Evolutionary conservation across 2,888 invertebrate species (phyloP).

Genomic region (Drosophila picticornis): DNA sequence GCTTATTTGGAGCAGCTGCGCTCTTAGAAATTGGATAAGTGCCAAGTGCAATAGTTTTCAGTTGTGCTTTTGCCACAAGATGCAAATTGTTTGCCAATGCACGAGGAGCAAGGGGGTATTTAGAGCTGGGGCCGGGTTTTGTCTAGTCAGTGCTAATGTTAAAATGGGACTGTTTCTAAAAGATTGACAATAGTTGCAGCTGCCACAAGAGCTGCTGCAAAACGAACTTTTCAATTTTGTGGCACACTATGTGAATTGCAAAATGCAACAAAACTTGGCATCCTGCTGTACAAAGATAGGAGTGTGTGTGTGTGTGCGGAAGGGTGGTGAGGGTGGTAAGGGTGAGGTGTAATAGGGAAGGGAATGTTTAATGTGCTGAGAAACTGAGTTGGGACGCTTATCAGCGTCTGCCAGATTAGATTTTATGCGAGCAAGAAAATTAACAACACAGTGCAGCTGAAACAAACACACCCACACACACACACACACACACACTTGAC

Average conservation of each 20-base stretch:
- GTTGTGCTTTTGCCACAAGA: conserved; percentile 13
- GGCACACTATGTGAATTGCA: conserved; percentile 13
- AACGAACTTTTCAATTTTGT: conserved; percentile 15
- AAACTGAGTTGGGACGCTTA: conserved; percentile 4
- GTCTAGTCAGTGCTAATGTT: conserved; percentile 36
- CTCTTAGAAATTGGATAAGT: conserved; percentile 29
- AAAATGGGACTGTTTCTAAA: conserved; percentile 26
- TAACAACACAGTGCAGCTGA: not conserved
- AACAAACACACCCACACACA: not conserved
- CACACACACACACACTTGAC: too few relatives aligned
- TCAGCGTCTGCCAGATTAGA: conserved; percentile 5
- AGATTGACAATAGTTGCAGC: conserved; percentile 46
- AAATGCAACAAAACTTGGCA: conserved; percentile 3
- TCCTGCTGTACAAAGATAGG: not conserved
- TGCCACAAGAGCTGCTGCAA: conserved; percentile 3
- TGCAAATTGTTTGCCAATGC: conserved; percentile 28
- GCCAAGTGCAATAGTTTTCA: conserved; percentile 26
- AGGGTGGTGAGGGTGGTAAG: not conserved
- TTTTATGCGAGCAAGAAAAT: conserved; percentile 20
- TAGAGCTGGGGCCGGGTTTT: too few relatives aligned
- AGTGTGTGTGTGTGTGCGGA: too few relatives aligned
- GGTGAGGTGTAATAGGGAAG: not conserved
- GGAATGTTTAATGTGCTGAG: not conserved
- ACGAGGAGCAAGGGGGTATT: not conserved
- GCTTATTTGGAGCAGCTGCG: conserved; percentile 20